Base-by-base conservation (phyloP, 2,888 invertebrate species). In the Lepidocyrtoides sp. region DNA sequence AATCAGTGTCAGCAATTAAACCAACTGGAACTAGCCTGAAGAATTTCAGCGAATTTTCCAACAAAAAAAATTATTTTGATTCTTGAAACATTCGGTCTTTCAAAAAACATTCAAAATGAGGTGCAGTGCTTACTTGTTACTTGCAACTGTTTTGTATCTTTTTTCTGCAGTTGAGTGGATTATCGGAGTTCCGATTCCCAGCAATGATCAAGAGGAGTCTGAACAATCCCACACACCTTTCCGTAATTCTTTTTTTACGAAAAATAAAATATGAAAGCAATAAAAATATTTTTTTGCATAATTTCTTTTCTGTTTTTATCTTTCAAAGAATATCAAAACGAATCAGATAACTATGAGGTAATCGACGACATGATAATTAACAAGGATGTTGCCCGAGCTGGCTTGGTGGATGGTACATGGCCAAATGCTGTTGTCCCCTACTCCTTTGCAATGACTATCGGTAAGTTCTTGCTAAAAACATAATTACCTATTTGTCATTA, bases 301-400 rank as follows among this genome's bases (percentile, higher is more conserved):
- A 4, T 69, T 5, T 41, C 7, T 36, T 20, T 44, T 0, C 4
- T 12, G 23, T n/a, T 29, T 51, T 63, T n/a, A 92, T 91, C 75
- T n/a, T 83, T 86, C 17, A 32, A 32, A 12, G 86, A 82, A 5
- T 36, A 84, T n/a, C 48, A 66, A 29, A 89, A 91, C 14, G 91
- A 92, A 48, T 91, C 89, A 4, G 48, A 36, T 2, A 75, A 82
- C 8, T 92, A 91, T 48, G 3, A 83, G 10, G 88, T 91, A 0
- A 57, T 92, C 12, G 92, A 92, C 36, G 92, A 92, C 60, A 92
- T 92, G 92, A 57, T 92, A 8, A 86, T 92, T 26, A 66, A 23
- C 20, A 88, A 86, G 26, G 83, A 91, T 48, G 77, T 36, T 12
- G 4, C 54, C 0, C 66, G 91, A 29, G 90, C 92, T 26, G 92